phyloP scores from a whole-genome alignment of 2,113 vertebrate species.

The Lepidothrix coronata region DNA sequence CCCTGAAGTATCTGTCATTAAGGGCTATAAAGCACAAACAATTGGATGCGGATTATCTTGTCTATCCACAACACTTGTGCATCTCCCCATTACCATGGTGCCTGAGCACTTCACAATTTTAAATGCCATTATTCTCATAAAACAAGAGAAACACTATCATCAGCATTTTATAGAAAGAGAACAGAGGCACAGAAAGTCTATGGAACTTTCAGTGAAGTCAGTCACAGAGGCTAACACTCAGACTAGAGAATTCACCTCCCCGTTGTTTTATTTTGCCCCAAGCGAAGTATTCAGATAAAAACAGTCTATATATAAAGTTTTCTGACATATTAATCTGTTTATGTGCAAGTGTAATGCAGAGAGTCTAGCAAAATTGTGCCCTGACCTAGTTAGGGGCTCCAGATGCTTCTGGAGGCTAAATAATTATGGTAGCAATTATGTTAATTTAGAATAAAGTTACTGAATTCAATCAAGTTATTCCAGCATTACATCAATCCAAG shows the following conservation, averaged over 20 bases:
- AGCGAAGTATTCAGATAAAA: neutral
- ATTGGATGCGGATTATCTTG: conserved; percentile 33
- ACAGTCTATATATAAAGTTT: neutral
- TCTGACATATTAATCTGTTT: neutral
- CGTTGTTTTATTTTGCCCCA: neutral
- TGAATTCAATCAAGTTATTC: conserved; percentile 56
- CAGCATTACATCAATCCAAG: neutral
- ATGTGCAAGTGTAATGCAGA: neutral
- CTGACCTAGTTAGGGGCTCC: conserved; percentile 54
- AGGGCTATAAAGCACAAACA: conserved; percentile 49
- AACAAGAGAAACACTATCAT: neutral
- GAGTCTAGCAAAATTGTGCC: neutral
- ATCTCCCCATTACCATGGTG: conserved; percentile 19
- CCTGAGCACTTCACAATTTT: conserved; percentile 14
- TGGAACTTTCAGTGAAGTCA: neutral
- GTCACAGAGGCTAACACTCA: neutral
- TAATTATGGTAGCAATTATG: conserved; percentile 62
- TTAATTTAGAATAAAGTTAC: conserved; percentile 61
- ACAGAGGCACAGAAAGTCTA: neutral
- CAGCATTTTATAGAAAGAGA: conserved; percentile 6
- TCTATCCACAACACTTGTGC: neutral
- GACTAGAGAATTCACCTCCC: neutral
- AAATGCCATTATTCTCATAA: conserved; percentile 17
- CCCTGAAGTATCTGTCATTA: neutral
- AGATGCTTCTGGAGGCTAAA: conserved; percentile 52